Conservation (phyloP, 2,888 invertebrate species). For the Clostera curtula region DNA sequence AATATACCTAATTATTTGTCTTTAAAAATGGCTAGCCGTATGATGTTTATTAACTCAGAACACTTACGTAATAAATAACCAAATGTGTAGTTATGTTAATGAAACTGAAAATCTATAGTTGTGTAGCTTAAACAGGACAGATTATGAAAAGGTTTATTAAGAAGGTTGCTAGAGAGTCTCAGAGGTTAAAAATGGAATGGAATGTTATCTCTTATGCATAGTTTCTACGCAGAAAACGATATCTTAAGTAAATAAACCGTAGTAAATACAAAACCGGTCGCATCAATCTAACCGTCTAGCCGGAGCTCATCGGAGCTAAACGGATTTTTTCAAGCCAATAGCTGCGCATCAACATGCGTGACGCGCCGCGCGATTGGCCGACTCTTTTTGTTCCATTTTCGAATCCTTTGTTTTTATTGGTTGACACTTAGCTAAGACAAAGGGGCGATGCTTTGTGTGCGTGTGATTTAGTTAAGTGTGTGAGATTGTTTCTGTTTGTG, state of each 20-base stretch:
- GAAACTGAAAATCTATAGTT: no score
- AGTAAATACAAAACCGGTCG: conserved; percentile 45
- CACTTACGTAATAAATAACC: no score
- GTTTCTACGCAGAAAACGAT: conserved; percentile 14
- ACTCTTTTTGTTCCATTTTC: conserved; percentile 73
- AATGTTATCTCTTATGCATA: conserved; percentile 4
- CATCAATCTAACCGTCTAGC: conserved; percentile 69
- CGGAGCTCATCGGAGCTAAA: conserved; percentile 68
- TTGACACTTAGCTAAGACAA: conserved; percentile 76
- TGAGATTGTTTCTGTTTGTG: conserved; percentile 45
- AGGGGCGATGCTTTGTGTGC: conserved; percentile 64
- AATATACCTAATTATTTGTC: no score
- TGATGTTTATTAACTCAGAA: no score
- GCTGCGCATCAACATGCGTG: conserved; percentile 70
- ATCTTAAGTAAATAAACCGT: conserved; percentile 39
- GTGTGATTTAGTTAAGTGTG: conserved; percentile 48
- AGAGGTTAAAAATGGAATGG: background rate
- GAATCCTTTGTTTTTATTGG: conserved; percentile 76
- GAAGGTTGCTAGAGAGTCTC: no score
- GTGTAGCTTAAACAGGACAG: no score
- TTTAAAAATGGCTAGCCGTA: no score
- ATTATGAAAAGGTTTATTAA: no score
- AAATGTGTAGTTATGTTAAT: no score
- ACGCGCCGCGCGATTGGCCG: conserved; percentile 67
- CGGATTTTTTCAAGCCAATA: conserved; percentile 73